A percentile compares a stretch with the other conserved stretches of the same genome.
Evolutionary conservation across 2,797 vertebrate species (phyloP).

Genomic region (Pseudopleuronectes americanus): DNA sequence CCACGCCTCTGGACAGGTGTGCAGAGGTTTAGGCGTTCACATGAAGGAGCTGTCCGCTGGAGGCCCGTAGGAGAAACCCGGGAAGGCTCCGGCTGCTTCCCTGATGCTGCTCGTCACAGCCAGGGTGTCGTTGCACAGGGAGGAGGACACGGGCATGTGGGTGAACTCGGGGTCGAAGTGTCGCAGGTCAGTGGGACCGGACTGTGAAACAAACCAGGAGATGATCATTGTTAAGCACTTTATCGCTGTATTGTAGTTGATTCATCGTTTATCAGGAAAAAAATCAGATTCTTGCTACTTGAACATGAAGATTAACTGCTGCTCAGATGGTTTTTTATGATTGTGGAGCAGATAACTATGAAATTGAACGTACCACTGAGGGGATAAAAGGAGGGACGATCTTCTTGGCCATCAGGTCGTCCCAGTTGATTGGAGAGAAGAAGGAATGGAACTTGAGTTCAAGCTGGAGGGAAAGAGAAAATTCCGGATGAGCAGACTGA

Average conservation of each 20-base stretch:
- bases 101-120: constrained; percentile 80
- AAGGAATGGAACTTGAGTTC: constrained; percentile 85
- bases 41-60: constrained; percentile 74
- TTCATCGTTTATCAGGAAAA: not conserved
- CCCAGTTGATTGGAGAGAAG: constrained; percentile 88
- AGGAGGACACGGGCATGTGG: constrained; percentile 83
- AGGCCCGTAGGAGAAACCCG: constrained; percentile 86
- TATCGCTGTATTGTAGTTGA: not conserved
- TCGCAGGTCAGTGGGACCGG: constrained; percentile 83
- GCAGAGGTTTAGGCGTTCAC: constrained; percentile 53
- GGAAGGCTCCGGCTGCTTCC: constrained; percentile 85
- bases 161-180: constrained; percentile 89
- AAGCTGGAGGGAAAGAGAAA: constrained; percentile 66
- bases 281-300: too few relatives aligned
- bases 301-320: too few relatives aligned
- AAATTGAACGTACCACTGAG: constrained; percentile 79
- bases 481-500: constrained; percentile 10
- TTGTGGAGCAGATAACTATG: too few relatives aligned
- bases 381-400: constrained; percentile 84
- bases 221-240: not conserved
- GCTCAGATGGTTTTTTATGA: too few relatives aligned
- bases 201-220: constrained; percentile 59
- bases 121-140: constrained; percentile 78
- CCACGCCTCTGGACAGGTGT: not conserved
- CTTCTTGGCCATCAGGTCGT: constrained; percentile 86